Evolutionary conservation across 2,888 invertebrate species (phyloP).

Genomic region (Hypsopygia costalis): DNA sequence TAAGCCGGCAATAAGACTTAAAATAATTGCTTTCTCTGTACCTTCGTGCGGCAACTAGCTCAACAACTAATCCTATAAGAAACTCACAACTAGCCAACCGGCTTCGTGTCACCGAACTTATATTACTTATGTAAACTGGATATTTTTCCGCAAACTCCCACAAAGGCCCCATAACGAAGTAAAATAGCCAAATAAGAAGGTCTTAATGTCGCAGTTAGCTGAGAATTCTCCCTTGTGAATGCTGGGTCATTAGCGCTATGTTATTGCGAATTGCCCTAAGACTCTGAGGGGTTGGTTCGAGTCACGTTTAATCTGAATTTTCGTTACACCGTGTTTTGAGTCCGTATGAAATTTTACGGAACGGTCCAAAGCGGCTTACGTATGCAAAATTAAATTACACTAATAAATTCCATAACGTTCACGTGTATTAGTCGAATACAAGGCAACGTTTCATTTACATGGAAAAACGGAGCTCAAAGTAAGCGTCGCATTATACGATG

Average conservation of each 20-base stretch:
- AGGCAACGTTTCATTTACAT: constrained; percentile 14
- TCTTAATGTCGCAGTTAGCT: constrained; percentile 74
- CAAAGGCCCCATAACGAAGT: constrained; percentile 71
- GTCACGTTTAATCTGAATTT: constrained; percentile 68
- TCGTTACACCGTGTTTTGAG: constrained; percentile 41
- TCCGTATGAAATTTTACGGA: constrained; percentile 36
- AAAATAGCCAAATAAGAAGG: constrained; percentile 76
- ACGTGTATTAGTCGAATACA: constrained; percentile 27
- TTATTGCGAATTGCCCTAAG: constrained; percentile 70
- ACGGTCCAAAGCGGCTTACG: constrained; percentile 33
- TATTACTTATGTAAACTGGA: constrained; percentile 34
- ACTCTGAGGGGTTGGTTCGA: constrained; percentile 27
- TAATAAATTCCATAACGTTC: constrained; percentile 34
- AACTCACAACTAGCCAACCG: constrained; percentile 10
- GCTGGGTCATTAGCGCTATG: constrained; percentile 71
- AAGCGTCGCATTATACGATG: neutral
- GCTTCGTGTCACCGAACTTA: constrained; percentile 9
- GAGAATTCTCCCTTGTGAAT: constrained; percentile 72
- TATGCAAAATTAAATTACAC: constrained; percentile 45
- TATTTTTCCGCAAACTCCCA: constrained; percentile 52
- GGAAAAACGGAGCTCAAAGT: neutral
- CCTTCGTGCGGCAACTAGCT: constrained; percentile 1
- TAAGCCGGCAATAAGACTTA: neutral
- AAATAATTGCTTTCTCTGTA: constrained; percentile 4
- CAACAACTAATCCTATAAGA: constrained; percentile 12